Conservation (phyloP, 2,888 invertebrate species). For the Euplagia quadripunctaria region DNA sequence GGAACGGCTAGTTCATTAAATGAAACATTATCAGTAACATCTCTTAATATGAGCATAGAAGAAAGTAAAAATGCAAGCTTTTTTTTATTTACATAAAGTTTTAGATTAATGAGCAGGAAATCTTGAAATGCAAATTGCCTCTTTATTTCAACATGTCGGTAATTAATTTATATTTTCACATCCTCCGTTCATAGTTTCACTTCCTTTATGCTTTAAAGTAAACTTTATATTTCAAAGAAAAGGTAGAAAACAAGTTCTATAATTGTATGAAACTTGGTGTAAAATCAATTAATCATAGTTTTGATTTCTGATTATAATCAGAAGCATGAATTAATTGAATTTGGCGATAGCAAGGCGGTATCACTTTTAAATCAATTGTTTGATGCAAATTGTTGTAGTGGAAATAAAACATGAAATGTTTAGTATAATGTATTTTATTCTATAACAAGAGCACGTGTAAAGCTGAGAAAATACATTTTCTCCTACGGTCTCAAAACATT, state of each 20-base stretch:
- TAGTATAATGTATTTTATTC: too few species aligned
- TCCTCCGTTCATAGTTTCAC: neutral
- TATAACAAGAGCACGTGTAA: too few species aligned
- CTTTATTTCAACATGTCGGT: neutral
- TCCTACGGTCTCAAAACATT: neutral
- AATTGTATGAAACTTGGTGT: neutral
- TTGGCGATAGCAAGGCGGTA: neutral
- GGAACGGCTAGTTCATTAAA: neutral
- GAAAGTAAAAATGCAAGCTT: neutral
- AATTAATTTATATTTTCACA: neutral
- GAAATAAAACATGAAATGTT: too few species aligned
- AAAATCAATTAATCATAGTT: conserved; percentile 2
- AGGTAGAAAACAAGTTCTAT: neutral
- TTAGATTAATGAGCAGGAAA: neutral
- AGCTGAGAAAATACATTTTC: neutral
- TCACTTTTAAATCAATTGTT: too few species aligned
- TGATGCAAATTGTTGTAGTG: too few species aligned
- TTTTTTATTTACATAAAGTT: neutral
- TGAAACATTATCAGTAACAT: too few species aligned
- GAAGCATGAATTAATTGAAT: neutral
- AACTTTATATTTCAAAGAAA: neutral
- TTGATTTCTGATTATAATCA: neutral
- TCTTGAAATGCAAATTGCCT: neutral
- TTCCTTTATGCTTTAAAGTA: neutral
- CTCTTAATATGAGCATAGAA: neutral